These are phyloP conservation scores for Elaphurus davidianus DNA, from an alignment of 2,113 vertebrate species.

Conservation along the genomic window DNA sequence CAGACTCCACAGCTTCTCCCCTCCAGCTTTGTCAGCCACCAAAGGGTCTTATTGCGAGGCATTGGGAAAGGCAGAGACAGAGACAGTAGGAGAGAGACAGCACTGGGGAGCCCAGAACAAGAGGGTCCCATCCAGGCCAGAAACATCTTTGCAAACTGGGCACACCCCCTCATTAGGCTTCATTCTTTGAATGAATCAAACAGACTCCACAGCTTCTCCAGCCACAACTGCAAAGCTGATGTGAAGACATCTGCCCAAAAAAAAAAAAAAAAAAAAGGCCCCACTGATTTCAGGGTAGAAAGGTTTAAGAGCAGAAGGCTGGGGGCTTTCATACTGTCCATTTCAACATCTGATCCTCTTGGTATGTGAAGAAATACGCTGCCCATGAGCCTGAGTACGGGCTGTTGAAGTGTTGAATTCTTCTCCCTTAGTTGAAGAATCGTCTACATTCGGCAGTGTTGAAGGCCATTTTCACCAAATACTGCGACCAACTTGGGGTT, in stretches of 20 bases:
- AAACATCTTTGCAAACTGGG: neutral
- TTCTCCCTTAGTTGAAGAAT: too few species aligned
- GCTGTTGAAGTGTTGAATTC: too few species aligned
- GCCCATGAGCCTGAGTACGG: fast-evolving
- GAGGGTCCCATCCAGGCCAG: too few species aligned
- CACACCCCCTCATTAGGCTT: fast-evolving
- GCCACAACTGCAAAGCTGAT: conserved; percentile 46
- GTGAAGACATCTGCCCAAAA: conserved; percentile 62
- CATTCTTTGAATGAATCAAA: neutral
- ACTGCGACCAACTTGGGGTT: neutral
- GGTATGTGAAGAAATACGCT: neutral
- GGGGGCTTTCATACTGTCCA: fast-evolving
- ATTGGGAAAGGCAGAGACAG: too few species aligned
- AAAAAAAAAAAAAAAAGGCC: neutral
- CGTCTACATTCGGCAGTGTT: neutral
- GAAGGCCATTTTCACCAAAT: neutral
- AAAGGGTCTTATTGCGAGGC: too few species aligned
- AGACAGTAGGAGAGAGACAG: too few species aligned
- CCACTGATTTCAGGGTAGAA: neutral
- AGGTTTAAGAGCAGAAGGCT: neutral
- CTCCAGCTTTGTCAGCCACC: too few species aligned
- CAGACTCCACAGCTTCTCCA: conserved; percentile 1
- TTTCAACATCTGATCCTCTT: fast-evolving
- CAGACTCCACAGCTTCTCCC: neutral
- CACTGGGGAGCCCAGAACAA: too few species aligned